Evolutionary conservation across 2,888 invertebrate genomes (phyloP).

Genomic region (Acronicta aceris): DNA sequence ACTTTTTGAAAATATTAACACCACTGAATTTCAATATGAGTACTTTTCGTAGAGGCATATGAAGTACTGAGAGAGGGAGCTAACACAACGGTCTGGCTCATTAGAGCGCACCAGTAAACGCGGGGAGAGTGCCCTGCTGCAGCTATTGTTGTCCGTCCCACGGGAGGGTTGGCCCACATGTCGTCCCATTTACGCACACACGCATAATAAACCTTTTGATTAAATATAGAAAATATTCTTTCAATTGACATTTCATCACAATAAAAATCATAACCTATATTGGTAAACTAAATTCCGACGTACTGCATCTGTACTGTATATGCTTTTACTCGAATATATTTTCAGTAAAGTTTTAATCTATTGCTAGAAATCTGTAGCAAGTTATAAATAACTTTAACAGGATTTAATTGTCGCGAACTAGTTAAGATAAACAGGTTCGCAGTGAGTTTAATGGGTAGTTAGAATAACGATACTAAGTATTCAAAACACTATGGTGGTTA

Average conservation of each 20-base stretch:
- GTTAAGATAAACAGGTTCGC: conserved; percentile 50
- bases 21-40: conserved; percentile 56
- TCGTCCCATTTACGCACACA: conserved; percentile 82
- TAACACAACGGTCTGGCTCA: conserved; percentile 78
- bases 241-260: conserved; percentile 13
- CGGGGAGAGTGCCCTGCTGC: conserved; percentile 79
- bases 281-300: conserved; percentile 1
- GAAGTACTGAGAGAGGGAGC: conserved; percentile 75
- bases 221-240: conserved; percentile 42
- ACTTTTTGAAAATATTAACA: conserved; percentile 30
- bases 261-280: conserved; percentile 12
- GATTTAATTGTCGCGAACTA: conserved; percentile 50
- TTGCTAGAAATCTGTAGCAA: conserved; percentile 44
- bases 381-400: conserved; percentile 40
- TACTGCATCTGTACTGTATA: background rate
- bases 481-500: conserved; percentile 58
- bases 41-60: conserved; percentile 70
- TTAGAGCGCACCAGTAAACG: conserved; percentile 85
- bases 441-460: conserved; percentile 46
- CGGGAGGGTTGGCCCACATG: conserved; percentile 77
- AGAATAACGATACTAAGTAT: conserved; percentile 49
- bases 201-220: conserved; percentile 62
- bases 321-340: background rate
- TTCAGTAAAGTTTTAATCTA: conserved; percentile 27
- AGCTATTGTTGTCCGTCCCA: conserved; percentile 86